Percentiles rank a stretch among this genome's conserved stretches.
phyloP scores from a whole-genome alignment of 2,797 vertebrate species.

The Tachyglossus aculeatus region DNA sequence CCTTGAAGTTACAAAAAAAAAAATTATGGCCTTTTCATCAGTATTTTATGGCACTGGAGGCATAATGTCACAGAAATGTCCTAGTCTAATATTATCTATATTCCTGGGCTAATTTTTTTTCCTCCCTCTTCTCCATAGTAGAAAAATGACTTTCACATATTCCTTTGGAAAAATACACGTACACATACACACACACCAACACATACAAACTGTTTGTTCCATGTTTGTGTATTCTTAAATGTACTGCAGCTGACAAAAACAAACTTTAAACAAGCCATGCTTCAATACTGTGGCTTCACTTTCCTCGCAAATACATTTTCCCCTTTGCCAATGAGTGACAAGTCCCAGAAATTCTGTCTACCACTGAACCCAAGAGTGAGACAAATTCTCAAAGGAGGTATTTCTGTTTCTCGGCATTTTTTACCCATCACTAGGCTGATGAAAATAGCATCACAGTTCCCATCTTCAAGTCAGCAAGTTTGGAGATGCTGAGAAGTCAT shows the following conservation, averaged over 20 bases:
- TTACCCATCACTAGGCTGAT: neutral
- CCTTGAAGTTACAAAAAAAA: accelerated
- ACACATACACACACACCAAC: no score
- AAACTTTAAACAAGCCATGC: neutral
- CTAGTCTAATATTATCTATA: constrained; percentile 35
- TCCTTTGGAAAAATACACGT: no score
- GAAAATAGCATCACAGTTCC: neutral
- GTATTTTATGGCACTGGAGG: constrained; percentile 34
- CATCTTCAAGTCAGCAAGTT: neutral
- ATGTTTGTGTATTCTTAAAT: constrained; percentile 7
- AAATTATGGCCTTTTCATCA: neutral
- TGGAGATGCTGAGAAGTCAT: neutral
- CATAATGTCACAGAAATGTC: constrained; percentile 47
- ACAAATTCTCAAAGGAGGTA: neutral
- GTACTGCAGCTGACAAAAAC: neutral
- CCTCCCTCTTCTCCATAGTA: constrained; percentile 20
- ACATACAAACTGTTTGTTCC: neutral
- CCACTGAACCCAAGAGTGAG: no score
- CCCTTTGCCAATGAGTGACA: neutral
- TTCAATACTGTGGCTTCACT: neutral
- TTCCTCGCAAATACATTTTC: neutral
- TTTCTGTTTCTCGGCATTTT: neutral
- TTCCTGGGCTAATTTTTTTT: constrained; percentile 35
- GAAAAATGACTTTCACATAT: constrained; percentile 20
- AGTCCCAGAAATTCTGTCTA: no score